Conservation (phyloP, 2,888 invertebrate genomes). For the Melipona bicolor region DNA sequence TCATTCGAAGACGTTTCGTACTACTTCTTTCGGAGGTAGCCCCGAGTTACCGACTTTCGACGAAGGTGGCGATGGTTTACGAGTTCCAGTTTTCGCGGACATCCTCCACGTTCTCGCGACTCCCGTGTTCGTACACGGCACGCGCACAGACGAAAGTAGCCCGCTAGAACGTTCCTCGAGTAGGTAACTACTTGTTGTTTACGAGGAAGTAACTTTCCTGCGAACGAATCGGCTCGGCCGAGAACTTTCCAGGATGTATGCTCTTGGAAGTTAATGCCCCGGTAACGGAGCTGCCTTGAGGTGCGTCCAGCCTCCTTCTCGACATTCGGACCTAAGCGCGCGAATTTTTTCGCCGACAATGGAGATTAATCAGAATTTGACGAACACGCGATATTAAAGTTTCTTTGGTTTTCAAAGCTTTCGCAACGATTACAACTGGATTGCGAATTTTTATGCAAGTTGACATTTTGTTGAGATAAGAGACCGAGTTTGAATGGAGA, state of each 20-base stretch:
- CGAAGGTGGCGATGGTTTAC: slow-evolving; percentile 70
- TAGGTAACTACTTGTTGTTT: slow-evolving; percentile 79
- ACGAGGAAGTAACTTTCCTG: slow-evolving; percentile 78
- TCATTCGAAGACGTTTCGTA: slow-evolving; percentile 41
- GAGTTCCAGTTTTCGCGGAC: slow-evolving; percentile 77
- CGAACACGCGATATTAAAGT: not conserved
- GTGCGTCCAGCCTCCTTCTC: slow-evolving; percentile 51
- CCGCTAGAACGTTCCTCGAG: slow-evolving; percentile 69
- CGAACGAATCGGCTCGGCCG: slow-evolving; percentile 77
- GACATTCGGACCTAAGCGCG: slow-evolving; percentile 32
- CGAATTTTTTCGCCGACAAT: slow-evolving; percentile 21
- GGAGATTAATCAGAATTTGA: not conserved
- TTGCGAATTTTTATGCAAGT: too few relatives aligned
- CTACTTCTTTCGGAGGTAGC: slow-evolving; percentile 7
- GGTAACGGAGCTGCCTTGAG: slow-evolving; percentile 64
- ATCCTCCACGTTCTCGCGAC: slow-evolving; percentile 59
- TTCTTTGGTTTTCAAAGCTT: not conserved
- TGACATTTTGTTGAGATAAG: too few relatives aligned
- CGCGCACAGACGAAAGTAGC: slow-evolving; percentile 61
- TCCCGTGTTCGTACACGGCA: slow-evolving; percentile 57
- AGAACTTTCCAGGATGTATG: slow-evolving; percentile 78
- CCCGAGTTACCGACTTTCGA: slow-evolving; percentile 54
- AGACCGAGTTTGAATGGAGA: too few relatives aligned
- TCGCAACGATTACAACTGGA: not conserved
- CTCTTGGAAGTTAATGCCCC: slow-evolving; percentile 76